Percentiles rank a stretch among this genome's conserved stretches.
Evolutionary conservation across 2,113 vertebrate genomes (phyloP).

Genomic region (Lasiurus borealis): DNA sequence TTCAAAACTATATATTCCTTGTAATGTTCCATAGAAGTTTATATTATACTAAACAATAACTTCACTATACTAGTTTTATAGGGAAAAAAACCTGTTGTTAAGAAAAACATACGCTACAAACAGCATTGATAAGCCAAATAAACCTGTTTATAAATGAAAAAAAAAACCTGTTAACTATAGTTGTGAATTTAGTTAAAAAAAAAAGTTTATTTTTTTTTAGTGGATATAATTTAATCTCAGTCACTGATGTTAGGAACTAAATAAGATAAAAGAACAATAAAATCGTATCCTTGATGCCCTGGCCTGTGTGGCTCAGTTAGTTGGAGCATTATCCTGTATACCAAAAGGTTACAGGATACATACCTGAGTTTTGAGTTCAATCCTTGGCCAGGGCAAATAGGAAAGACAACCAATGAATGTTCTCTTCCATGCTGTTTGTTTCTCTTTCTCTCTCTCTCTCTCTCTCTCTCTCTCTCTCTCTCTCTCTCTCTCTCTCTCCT

Average conservation of each 20-base stretch:
- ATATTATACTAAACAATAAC: slow-evolving; percentile 13
- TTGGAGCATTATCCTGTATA: neutral
- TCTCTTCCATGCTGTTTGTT: neutral
- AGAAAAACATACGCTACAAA: neutral
- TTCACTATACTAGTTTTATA: slow-evolving; percentile 29
- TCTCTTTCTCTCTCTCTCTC: too few species aligned
- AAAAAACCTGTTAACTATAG: neutral
- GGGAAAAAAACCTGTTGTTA: neutral
- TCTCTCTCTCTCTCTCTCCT: neutral
- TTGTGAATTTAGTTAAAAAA: neutral
- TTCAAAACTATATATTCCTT: slow-evolving; percentile 23
- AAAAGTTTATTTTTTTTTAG: slow-evolving; percentile 27
- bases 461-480: too few species aligned
- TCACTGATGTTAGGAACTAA: neutral
- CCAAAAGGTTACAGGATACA: too few species aligned
- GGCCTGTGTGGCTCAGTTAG: neutral
- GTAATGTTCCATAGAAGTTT: neutral
- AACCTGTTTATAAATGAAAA: neutral
- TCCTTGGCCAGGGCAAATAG: neutral
- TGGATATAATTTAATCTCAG: slow-evolving; percentile 42
- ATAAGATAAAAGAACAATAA: slow-evolving; percentile 6
- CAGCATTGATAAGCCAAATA: neutral
- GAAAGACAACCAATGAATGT: neutral
- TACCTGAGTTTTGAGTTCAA: too few species aligned
- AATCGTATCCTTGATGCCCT: neutral